Conservation (phyloP, 2,888 invertebrate species). For the Drosophila lutescens region DNA sequence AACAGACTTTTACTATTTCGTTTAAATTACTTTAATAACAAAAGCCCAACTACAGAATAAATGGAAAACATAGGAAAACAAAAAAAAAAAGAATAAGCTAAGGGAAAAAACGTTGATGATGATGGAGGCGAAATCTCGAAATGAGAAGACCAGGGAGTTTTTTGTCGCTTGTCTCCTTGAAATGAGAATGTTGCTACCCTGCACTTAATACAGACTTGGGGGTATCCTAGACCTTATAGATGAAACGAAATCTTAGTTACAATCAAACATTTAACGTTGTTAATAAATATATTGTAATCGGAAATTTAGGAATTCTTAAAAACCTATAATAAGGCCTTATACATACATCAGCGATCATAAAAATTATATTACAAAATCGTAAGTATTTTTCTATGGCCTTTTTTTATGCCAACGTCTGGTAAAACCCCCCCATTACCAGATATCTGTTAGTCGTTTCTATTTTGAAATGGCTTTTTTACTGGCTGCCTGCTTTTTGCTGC, state of each 20-base stretch:
- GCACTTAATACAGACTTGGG: background rate
- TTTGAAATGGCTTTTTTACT: conserved; percentile 22
- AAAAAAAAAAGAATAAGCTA: conserved; percentile 7
- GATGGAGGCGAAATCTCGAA: conserved; percentile 40
- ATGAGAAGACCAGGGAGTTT: conserved; percentile 39
- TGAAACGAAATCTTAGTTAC: background rate
- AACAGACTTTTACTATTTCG: conserved; percentile 19
- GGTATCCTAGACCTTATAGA: background rate
- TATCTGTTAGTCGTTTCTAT: conserved; percentile 14
- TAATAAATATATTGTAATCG: no score
- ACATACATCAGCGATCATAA: background rate
- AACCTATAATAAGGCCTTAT: no score
- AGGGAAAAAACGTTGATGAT: conserved; percentile 39
- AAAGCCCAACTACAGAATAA: conserved; percentile 33
- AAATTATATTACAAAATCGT: background rate
- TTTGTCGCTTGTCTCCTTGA: conserved; percentile 56
- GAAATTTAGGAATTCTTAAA: no score
- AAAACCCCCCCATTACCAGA: background rate
- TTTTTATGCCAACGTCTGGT: background rate
- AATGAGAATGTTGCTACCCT: conserved; percentile 39
- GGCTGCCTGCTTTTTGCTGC: conserved; percentile 24
- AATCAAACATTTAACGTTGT: no score
- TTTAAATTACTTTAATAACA: conserved; percentile 39
- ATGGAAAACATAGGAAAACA: conserved; percentile 33
- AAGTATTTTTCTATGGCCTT: background rate